A percentile compares a stretch with the other conserved stretches of the same genome.
Conservation (phyloP, 2,888 invertebrate genomes). For the Embidobia sp. region DNA sequence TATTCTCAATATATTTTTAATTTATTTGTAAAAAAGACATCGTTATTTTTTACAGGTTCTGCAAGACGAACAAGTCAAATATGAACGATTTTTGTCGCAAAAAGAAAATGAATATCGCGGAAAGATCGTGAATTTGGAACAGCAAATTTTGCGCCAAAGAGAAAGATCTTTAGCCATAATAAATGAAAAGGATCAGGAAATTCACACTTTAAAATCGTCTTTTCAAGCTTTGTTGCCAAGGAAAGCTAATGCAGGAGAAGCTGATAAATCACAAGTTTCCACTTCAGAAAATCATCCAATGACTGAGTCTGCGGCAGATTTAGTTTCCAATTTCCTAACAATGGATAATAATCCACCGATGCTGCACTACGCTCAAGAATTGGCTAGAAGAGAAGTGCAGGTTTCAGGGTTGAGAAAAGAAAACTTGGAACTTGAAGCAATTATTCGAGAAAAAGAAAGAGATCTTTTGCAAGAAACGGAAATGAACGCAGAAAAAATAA, state of each 20-base stretch:
- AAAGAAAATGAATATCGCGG: slow-evolving; percentile 83
- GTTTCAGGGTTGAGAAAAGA: slow-evolving; percentile 88
- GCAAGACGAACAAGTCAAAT: slow-evolving; percentile 75
- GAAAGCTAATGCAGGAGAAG: slow-evolving; percentile 74
- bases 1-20: no score
- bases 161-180: slow-evolving; percentile 89
- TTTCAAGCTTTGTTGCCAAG: slow-evolving; percentile 83
- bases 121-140: slow-evolving; percentile 85
- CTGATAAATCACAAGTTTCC: slow-evolving; percentile 46
- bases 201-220: slow-evolving; percentile 84
- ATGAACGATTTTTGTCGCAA: slow-evolving; percentile 73
- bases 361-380: slow-evolving; percentile 91
- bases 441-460: slow-evolving; percentile 78
- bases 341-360: slow-evolving; percentile 88
- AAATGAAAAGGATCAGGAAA: slow-evolving; percentile 90
- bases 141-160: slow-evolving; percentile 89
- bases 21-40: no score
- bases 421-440: slow-evolving; percentile 84
- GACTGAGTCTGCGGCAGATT: slow-evolving; percentile 71
- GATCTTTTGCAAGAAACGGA: slow-evolving; percentile 76
- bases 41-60: slow-evolving; percentile 68
- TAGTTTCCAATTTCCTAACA: slow-evolving; percentile 78
- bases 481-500: slow-evolving; percentile 75
- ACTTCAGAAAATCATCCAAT: slow-evolving; percentile 20
- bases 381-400: slow-evolving; percentile 90